Conservation (phyloP, 2,888 invertebrate genomes). For the Hedya salicella region DNA sequence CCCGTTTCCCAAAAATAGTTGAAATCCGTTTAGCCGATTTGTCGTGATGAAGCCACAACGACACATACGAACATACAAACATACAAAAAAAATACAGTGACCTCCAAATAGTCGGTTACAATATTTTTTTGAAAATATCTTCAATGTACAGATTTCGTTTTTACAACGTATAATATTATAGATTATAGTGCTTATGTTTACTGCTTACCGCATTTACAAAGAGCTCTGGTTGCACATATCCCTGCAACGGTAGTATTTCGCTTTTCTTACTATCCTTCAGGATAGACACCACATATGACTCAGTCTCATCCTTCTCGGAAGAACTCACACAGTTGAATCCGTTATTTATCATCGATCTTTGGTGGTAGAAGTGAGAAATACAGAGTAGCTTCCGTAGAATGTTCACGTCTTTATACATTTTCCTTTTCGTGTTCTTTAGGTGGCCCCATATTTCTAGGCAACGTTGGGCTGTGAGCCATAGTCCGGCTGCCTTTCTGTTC, state of each 20-base stretch:
- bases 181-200: too few species aligned
- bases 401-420: constrained; percentile 56
- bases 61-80: too few species aligned
- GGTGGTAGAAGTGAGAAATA: constrained; percentile 63
- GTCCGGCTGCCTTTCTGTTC: constrained; percentile 55
- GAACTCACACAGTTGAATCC: constrained; percentile 49
- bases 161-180: too few species aligned
- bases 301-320: constrained; percentile 61
- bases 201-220: constrained; percentile 51
- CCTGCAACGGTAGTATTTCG: constrained; percentile 52
- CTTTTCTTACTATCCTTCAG: constrained; percentile 56
- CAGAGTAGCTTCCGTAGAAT: constrained; percentile 65
- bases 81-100: too few species aligned
- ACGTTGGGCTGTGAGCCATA: constrained; percentile 67
- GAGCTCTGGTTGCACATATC: constrained; percentile 67
- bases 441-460: constrained; percentile 73
- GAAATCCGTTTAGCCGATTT: too few species aligned
- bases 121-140: too few species aligned
- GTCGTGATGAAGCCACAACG: too few species aligned
- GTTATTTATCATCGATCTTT: constrained; percentile 46
- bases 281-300: constrained; percentile 55
- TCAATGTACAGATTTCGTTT: too few species aligned
- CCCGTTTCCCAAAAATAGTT: too few species aligned
- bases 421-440: constrained; percentile 58
- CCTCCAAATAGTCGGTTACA: too few species aligned